Conservation (phyloP, 2,797 vertebrate genomes). For the Poliocrania exsul region DNA sequence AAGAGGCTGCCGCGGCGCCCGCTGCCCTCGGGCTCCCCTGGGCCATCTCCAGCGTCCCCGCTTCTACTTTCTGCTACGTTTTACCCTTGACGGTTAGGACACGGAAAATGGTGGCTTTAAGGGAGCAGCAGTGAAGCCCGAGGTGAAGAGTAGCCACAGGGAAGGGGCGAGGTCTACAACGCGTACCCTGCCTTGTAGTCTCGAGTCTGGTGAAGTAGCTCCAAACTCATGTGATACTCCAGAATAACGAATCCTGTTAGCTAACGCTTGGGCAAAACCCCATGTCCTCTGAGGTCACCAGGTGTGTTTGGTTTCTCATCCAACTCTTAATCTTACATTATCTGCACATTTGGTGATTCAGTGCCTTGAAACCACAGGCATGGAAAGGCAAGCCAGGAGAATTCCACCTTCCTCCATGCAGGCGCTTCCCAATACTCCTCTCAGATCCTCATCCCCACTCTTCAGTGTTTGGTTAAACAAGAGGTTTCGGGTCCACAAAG, state of each 20-base stretch:
- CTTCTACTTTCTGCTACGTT: not conserved
- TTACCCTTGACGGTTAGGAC: not conserved
- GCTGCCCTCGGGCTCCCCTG: not conserved
- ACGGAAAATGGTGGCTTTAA: rapidly evolving
- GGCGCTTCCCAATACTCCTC: not conserved
- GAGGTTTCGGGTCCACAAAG: not conserved
- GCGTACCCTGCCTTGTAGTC: rapidly evolving
- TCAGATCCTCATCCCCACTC: not conserved
- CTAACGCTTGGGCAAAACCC: not conserved
- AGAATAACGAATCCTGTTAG: not conserved
- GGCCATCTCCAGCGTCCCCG: rapidly evolving
- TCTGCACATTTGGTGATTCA: not conserved
- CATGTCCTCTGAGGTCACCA: not conserved
- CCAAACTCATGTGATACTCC: not conserved
- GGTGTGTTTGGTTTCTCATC: not conserved
- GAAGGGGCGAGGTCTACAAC: rapidly evolving
- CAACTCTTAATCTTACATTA: not conserved
- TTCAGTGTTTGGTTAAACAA: not conserved
- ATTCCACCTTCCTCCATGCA: not conserved
- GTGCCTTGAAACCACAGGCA: not conserved
- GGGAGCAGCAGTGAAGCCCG: not conserved
- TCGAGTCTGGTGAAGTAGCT: not conserved
- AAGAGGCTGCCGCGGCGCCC: rapidly evolving
- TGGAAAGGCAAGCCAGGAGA: not conserved
- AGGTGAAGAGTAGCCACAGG: not conserved